Base-by-base conservation (phyloP, 2,888 invertebrate species). In the Criorhina ranunculi region DNA sequence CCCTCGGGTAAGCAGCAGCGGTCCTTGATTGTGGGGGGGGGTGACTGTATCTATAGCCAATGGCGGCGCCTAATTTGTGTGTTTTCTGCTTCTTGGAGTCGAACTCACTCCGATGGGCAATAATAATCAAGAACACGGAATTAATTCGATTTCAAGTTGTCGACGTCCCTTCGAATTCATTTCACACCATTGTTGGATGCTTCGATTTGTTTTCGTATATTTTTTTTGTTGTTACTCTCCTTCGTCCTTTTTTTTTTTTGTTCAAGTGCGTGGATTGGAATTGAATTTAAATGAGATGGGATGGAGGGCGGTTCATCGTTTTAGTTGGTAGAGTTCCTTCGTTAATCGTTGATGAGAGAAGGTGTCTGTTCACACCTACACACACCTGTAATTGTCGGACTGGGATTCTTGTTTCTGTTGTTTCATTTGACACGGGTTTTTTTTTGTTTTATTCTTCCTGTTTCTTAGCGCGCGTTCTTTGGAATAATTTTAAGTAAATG, bases 211-310 rank as follows among this genome's bases (percentile, higher is more conserved):
- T 12, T 31, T 46, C 29, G 11, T 59, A 17, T 12, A n/a, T 35
- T 1, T 19, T 49, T 24, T 29, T 35, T 11, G 15, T 29, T 42
- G 19, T n/a, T n/a, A n/a, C n/a, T n/a, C n/a, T 19, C 8, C 8
- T 12, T 29, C 11, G 49, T 42, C 17, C 37, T 31, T 42, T 11
- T 37, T 59, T 37, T 37, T 31, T 31, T 42, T 11, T 37, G 49
- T 37, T 37, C 67, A 53, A 70, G 73, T 62, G 37, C 62, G 49
- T 51, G 66, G 37, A 83, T 78, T 37, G 55, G 62, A 83, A 76
- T 85, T 80, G 70, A 85, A 79, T 85, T 85, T 80, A 46, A 85
- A 85, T 76, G 53, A 85, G 64, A 75, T 70, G 40, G 78, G 70
- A 24, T 4, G 24, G 24, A 4, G 24, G 24, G 24, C 24, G 24